phyloP scores from a whole-genome alignment of 2,113 vertebrate genomes.

The Gopherus flavomarginatus region DNA sequence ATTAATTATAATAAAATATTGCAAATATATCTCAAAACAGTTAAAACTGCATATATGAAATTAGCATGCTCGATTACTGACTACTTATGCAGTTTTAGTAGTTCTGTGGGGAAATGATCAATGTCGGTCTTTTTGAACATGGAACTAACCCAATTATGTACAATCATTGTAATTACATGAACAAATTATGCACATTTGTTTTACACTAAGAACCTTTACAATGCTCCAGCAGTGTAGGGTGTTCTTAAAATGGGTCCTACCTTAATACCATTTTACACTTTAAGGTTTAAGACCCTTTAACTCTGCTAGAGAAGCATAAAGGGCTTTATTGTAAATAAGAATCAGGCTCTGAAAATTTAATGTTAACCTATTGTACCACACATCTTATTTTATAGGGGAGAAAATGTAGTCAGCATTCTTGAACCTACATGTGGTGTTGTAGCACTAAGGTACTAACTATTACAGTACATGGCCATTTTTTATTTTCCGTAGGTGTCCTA shows the following conservation, averaged over 20 bases:
- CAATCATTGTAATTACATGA: not conserved
- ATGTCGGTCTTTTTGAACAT: not conserved
- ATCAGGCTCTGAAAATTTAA: not conserved
- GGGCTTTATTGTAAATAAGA: constrained; percentile 6
- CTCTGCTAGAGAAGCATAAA: not conserved
- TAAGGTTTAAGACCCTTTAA: constrained; percentile 8
- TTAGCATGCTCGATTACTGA: not conserved
- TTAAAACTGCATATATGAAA: not conserved
- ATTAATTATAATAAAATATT: not conserved
- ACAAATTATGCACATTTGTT: not conserved
- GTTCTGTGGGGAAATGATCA: not conserved
- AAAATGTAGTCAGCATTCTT: not conserved
- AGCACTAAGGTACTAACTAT: not conserved
- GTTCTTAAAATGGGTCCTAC: not conserved
- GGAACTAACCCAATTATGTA: not conserved
- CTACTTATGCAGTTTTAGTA: fast-evolving
- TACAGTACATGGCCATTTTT: not conserved
- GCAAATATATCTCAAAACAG: not conserved
- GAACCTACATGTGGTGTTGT: not conserved
- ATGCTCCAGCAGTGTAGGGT: not conserved
- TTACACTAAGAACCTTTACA: not conserved
- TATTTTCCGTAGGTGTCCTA: not conserved
- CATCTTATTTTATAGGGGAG: not conserved
- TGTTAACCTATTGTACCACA: not conserved
- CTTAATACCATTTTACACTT: not conserved